A percentile compares a stretch with the other conserved stretches of the same genome.
Conservation (phyloP, 2,888 invertebrate species). For the Cantharis rufa region DNA sequence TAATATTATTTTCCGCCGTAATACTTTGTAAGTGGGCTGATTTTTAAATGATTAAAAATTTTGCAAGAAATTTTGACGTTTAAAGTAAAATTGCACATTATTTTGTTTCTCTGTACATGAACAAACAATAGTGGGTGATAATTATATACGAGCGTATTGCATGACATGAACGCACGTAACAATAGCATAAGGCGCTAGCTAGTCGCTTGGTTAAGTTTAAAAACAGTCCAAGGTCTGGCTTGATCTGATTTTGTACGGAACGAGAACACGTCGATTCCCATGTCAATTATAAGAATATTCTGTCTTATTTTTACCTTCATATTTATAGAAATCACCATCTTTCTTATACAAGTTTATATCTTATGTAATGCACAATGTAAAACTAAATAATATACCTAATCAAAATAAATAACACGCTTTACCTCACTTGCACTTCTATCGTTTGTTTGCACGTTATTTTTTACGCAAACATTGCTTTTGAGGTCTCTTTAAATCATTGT, state of each 20-base stretch:
- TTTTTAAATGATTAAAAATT: neutral
- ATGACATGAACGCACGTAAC: constrained; percentile 39
- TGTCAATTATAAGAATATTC: constrained; percentile 46
- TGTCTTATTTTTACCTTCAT: constrained; percentile 25
- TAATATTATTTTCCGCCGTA: too few species aligned
- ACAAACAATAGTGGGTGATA: constrained; percentile 41
- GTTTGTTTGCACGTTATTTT: constrained; percentile 24
- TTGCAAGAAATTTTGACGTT: neutral
- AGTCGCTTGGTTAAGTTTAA: constrained; percentile 45
- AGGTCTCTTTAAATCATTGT: constrained; percentile 21
- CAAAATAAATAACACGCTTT: constrained; percentile 37
- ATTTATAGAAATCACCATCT: constrained; percentile 36
- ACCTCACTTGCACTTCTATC: constrained; percentile 31
- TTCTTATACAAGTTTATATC: constrained; percentile 36
- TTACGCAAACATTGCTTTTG: constrained; percentile 29
- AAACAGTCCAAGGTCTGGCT: constrained; percentile 48
- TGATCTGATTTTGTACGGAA: constrained; percentile 49
- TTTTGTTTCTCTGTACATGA: constrained; percentile 24
- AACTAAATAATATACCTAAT: constrained; percentile 34
- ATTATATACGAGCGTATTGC: constrained; percentile 43
- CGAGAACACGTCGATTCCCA: constrained; percentile 51
- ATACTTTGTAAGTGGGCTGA: neutral
- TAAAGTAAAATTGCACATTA: neutral
- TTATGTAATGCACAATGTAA: constrained; percentile 39
- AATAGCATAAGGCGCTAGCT: constrained; percentile 39